Evolutionary conservation across 2,888 invertebrate species (phyloP).

Genomic region (Brachyopa scutellaris): DNA sequence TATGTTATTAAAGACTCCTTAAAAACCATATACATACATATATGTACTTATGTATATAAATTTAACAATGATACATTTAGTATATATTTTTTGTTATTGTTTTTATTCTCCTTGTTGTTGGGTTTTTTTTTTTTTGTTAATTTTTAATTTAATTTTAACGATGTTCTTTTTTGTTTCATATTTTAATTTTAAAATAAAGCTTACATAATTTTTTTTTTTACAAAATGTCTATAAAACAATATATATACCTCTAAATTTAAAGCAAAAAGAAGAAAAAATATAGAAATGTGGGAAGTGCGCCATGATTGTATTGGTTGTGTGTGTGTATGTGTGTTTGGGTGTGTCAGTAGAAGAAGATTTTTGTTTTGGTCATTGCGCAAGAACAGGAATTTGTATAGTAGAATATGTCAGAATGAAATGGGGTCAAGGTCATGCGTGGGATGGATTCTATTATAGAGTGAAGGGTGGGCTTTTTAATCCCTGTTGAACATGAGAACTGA

Average conservation of each 20-base stretch:
- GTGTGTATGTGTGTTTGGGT: conserved; percentile 3
- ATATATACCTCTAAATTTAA: not conserved
- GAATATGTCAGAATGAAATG: conserved; percentile 42
- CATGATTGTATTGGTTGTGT: conserved; percentile 11
- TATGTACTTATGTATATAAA: conserved; percentile 57
- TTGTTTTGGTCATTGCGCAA: conserved; percentile 54
- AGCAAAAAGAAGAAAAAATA: not conserved
- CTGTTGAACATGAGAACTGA: not conserved
- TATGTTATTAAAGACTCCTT: conserved; percentile 37
- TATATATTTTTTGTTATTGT: conserved; percentile 43
- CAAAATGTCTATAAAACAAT: not conserved
- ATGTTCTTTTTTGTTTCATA: conserved; percentile 11
- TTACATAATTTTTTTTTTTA: conserved; percentile 7
- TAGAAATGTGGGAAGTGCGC: not conserved
- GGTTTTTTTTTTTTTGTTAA: too few relatives aligned
- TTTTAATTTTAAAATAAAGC: conserved; percentile 45
- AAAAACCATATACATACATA: conserved; percentile 55
- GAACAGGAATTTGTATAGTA: conserved; percentile 27
- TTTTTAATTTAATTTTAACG: not conserved
- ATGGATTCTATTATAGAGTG: conserved; percentile 9
- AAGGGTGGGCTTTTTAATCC: not conserved
- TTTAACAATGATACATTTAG: conserved; percentile 67
- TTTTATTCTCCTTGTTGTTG: too few relatives aligned
- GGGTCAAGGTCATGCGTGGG: conserved; percentile 65
- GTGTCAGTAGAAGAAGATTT: not conserved